Evolutionary conservation across 2,888 invertebrate species (phyloP).

Genomic region (Dasysyrphus tricinctus): DNA sequence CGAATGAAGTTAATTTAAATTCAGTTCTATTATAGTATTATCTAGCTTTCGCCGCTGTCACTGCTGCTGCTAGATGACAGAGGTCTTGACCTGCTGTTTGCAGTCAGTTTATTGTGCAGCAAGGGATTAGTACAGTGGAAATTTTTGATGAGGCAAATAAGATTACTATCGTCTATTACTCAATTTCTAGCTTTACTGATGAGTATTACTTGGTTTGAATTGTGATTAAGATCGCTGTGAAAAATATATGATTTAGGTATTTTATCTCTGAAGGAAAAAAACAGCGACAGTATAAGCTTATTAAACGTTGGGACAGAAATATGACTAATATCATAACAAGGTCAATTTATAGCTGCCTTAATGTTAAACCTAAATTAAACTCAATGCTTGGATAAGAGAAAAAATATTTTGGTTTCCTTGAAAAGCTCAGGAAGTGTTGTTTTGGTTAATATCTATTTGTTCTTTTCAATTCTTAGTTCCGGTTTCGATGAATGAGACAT

Average conservation of each 20-base stretch:
- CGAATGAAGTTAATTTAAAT: slow-evolving; percentile 36
- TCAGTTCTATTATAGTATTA: not conserved
- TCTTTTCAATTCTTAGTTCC: too few species aligned
- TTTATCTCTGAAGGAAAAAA: slow-evolving; percentile 4
- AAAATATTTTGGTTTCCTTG: too few species aligned
- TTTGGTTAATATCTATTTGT: too few species aligned
- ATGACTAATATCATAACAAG: too few species aligned
- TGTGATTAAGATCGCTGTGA: not conserved
- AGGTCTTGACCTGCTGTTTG: slow-evolving; percentile 67
- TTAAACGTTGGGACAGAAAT: too few species aligned
- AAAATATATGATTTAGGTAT: not conserved
- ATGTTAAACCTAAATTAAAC: too few species aligned
- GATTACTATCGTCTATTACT: not conserved
- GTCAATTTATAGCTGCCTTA: too few species aligned
- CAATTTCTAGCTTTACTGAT: not conserved
- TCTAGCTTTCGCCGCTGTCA: not conserved
- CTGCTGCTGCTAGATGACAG: slow-evolving; percentile 46
- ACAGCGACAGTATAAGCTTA: too few species aligned
- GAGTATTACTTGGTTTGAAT: not conserved
- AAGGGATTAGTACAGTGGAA: slow-evolving; percentile 16
- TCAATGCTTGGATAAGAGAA: too few species aligned
- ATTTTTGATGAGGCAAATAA: not conserved
- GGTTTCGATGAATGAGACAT: too few species aligned
- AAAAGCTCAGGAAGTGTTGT: too few species aligned
- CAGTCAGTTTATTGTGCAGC: slow-evolving; percentile 34